Conservation (phyloP, 2,888 invertebrate genomes). For the Cabera pusaria region DNA sequence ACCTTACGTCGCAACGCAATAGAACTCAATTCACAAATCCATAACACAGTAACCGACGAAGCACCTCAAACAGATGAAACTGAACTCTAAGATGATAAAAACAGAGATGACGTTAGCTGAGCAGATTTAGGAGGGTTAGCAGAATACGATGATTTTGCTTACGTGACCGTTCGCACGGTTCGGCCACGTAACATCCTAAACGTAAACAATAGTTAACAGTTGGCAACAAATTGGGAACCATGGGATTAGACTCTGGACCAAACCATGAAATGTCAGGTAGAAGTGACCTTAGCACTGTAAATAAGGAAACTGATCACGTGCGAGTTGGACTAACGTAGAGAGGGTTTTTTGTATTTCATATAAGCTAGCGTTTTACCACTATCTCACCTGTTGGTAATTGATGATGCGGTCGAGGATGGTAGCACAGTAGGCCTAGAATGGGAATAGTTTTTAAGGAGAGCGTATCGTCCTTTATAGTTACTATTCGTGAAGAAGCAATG, state of each 20-base stretch:
- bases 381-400: too few relatives aligned
- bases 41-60: neutral
- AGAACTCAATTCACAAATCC: constrained; percentile 1
- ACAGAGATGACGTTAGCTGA: constrained; percentile 17
- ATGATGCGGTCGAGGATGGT: too few relatives aligned
- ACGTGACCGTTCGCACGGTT: constrained; percentile 31
- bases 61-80: constrained; percentile 8
- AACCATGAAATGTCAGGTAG: constrained; percentile 4
- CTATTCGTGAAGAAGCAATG: too few relatives aligned
- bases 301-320: too few relatives aligned
- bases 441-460: too few relatives aligned
- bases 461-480: too few relatives aligned
- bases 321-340: too few relatives aligned
- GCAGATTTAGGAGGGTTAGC: constrained; percentile 12
- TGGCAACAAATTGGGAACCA: constrained; percentile 20
- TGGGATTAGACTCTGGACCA: too few relatives aligned
- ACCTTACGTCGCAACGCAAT: neutral
- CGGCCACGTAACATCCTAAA: constrained; percentile 10
- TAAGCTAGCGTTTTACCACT: too few relatives aligned
- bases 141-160: constrained; percentile 19
- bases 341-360: too few relatives aligned
- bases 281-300: constrained; percentile 16
- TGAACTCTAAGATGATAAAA: neutral
- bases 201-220: constrained; percentile 21
- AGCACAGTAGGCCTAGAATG: too few relatives aligned